These are phyloP conservation scores for Fragum sueziense DNA, from an alignment of 2,888 invertebrate genomes.

Conservation along the genomic window DNA sequence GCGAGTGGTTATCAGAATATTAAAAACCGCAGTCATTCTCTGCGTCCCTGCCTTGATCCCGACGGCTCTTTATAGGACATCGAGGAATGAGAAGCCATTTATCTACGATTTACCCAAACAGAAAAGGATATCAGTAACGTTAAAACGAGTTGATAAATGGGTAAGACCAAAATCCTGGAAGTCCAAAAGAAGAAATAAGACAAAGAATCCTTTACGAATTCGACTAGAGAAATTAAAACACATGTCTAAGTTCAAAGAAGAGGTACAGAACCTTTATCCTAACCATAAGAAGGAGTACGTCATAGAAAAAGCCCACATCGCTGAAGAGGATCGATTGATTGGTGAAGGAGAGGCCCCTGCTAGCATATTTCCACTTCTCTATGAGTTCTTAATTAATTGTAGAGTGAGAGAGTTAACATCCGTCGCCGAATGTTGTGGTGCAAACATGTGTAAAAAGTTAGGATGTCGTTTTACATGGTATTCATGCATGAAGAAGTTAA, in stretches of 20 bases:
- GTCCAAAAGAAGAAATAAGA: too few species aligned
- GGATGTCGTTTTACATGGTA: background rate
- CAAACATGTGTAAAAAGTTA: background rate
- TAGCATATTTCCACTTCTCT: background rate
- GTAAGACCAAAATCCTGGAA: background rate
- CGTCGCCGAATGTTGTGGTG: background rate
- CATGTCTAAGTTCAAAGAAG: constrained; percentile 2
- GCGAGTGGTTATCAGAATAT: background rate
- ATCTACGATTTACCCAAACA: background rate
- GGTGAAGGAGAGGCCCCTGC: background rate
- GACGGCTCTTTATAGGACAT: background rate
- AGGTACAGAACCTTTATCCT: background rate
- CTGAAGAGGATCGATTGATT: background rate
- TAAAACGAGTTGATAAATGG: background rate
- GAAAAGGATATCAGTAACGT: too few species aligned
- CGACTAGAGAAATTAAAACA: background rate
- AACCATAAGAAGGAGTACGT: background rate
- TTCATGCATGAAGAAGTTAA: background rate
- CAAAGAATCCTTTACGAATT: background rate
- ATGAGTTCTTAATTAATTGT: background rate
- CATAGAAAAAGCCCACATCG: background rate
- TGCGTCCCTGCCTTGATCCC: background rate
- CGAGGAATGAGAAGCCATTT: background rate
- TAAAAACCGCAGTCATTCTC: background rate
- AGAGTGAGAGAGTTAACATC: background rate